phyloP scores from a whole-genome alignment of 2,888 invertebrate genomes.

The Sinohyriopsis cumingii region DNA sequence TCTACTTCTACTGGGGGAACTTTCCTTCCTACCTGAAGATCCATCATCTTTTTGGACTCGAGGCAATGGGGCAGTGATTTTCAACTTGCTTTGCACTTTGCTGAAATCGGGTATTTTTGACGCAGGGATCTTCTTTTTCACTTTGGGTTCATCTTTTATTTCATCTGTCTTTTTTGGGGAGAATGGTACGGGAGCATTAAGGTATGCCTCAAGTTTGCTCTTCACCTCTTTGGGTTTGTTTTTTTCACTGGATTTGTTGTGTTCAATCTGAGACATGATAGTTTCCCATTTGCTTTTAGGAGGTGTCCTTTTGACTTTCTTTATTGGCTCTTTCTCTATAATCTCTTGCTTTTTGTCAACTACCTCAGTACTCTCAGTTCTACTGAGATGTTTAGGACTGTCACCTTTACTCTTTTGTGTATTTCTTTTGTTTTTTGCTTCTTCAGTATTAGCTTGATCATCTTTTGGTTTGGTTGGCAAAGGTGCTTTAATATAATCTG shows the following conservation, averaged over 20 bases:
- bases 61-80: conserved; percentile 35
- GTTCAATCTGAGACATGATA: conserved; percentile 63
- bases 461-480: conserved; percentile 53
- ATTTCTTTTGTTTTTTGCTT: conserved; percentile 49
- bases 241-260: conserved; percentile 75
- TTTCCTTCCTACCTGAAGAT: conserved; percentile 11
- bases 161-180: conserved; percentile 31
- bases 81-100: conserved; percentile 61
- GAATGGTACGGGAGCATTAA: conserved; percentile 39
- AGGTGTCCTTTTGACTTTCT: conserved; percentile 56
- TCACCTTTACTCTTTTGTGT: conserved; percentile 32
- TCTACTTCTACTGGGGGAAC: conserved; percentile 9
- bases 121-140: conserved; percentile 40
- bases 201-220: conserved; percentile 79
- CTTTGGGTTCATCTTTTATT: conserved; percentile 28
- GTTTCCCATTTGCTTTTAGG: conserved; percentile 67
- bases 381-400: conserved; percentile 33
- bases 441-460: conserved; percentile 46
- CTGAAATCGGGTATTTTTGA: conserved; percentile 60
- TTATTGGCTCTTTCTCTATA: conserved; percentile 53
- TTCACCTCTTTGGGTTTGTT: conserved; percentile 83
- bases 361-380: conserved; percentile 25
- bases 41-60: conserved; percentile 19
- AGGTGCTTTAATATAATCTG: conserved; percentile 60
- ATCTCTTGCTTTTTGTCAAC: conserved; percentile 30